Evolutionary conservation across 2,113 vertebrate genomes (phyloP).

Genomic region (Panthera uncia): DNA sequence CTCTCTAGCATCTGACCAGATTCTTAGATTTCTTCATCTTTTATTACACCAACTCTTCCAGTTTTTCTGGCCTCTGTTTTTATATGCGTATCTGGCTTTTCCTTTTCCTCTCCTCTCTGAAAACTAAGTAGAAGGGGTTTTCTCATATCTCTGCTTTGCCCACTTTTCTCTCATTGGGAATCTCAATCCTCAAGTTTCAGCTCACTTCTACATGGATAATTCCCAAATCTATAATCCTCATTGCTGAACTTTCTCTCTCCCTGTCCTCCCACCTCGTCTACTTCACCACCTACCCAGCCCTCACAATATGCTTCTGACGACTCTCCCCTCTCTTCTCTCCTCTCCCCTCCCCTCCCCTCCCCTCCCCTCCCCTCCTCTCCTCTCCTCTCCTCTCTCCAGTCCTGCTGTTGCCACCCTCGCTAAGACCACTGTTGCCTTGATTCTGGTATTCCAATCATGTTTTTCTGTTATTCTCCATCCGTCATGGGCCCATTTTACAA

Average conservation of each 20-base stretch:
- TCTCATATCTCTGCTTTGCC: neutral
- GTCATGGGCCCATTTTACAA: neutral
- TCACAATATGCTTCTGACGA: neutral
- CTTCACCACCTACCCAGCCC: neutral
- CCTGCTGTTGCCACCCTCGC: neutral
- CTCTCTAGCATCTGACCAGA: neutral
- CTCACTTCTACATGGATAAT: neutral
- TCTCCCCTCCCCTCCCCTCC: neutral
- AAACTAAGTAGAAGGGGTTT: neutral
- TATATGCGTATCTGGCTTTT: neutral
- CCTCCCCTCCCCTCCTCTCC: no score
- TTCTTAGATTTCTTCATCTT: neutral
- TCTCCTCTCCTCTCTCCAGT: neutral
- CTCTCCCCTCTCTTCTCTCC: neutral
- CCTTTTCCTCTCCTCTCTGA: neutral
- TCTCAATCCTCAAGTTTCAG: neutral
- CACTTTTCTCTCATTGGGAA: neutral
- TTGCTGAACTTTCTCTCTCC: neutral
- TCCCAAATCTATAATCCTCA: neutral
- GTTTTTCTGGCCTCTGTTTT: neutral
- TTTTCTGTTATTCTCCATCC: neutral
- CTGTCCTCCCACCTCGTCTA: neutral
- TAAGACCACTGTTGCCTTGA: neutral
- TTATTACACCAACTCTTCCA: neutral
- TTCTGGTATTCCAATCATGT: neutral